Conservation (phyloP, 2,888 invertebrate genomes). For the Priocnemis perturbator region DNA sequence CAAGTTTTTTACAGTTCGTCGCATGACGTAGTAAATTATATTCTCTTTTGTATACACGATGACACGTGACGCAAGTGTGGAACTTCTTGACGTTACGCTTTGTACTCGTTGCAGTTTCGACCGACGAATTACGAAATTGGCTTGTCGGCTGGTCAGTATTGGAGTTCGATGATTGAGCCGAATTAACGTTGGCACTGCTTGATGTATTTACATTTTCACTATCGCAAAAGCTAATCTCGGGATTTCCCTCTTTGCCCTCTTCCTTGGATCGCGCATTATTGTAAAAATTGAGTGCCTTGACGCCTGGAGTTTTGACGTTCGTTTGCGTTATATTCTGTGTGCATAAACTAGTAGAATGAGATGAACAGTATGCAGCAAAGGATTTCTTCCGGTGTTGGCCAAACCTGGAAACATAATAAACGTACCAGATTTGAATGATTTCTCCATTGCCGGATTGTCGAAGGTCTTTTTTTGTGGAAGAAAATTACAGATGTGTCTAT, state of each 20-base stretch:
- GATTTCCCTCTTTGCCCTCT: not conserved
- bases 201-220: not conserved
- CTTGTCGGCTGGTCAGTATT: too few species aligned
- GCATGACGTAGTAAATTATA: conserved; percentile 29
- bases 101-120: conserved; percentile 3
- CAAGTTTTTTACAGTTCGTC: conserved; percentile 16
- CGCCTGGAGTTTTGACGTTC: not conserved
- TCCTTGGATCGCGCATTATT: not conserved
- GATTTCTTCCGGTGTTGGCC: conserved; percentile 46
- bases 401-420: conserved; percentile 65
- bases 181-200: not conserved
- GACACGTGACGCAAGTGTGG: conserved; percentile 42
- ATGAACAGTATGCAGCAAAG: conserved; percentile 34
- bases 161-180: too few species aligned
- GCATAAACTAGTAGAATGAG: conserved; percentile 28
- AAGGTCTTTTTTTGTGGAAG: conserved; percentile 22
- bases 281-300: not conserved
- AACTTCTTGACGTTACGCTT: not conserved
- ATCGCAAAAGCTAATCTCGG: not conserved
- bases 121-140: not conserved
- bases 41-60: conserved; percentile 41
- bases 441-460: conserved; percentile 11
- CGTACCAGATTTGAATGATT: conserved; percentile 47
- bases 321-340: conserved; percentile 23
- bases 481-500: conserved; percentile 14